These are phyloP conservation scores for Apodemus sylvaticus DNA, from an alignment of 2,113 vertebrate species.

Conservation along the genomic window DNA sequence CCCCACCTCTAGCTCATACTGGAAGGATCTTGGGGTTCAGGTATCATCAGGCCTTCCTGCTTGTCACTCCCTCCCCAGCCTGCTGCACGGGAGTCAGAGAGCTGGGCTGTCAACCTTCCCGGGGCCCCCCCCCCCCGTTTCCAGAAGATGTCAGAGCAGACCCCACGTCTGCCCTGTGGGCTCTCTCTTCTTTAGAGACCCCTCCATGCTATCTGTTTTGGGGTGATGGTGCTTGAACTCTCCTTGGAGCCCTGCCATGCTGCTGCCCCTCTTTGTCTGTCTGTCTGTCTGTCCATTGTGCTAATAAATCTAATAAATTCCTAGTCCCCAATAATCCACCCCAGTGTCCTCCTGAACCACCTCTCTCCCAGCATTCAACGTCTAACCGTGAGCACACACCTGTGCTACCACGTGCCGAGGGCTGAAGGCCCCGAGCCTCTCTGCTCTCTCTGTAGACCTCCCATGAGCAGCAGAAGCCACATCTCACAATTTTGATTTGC, in stretches of 20 bases:
- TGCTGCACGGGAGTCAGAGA: not conserved
- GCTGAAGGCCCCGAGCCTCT: no score
- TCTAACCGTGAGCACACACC: not conserved
- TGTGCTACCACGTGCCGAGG: rapidly evolving
- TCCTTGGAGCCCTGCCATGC: not conserved
- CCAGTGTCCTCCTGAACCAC: not conserved
- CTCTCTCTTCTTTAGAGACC: not conserved
- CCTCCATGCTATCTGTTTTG: not conserved
- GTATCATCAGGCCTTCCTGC: no score
- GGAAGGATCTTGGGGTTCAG: not conserved
- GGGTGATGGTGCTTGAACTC: not conserved
- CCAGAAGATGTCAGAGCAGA: not conserved
- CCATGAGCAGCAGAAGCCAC: not conserved
- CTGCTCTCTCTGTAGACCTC: not conserved
- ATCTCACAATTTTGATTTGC: not conserved
- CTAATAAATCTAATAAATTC: not conserved
- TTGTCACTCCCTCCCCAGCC: not conserved
- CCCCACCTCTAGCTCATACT: not conserved
- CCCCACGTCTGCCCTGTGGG: not conserved
- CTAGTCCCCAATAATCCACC: not conserved
- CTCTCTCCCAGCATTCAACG: not conserved
- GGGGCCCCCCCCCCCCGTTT: not conserved
- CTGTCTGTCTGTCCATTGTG: no score
- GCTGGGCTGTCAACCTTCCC: not conserved
- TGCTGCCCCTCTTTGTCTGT: no score